Percentiles rank a stretch among this genome's conserved stretches.
phyloP scores from a whole-genome alignment of 2,113 vertebrate genomes.

The Electrona antarctica region DNA sequence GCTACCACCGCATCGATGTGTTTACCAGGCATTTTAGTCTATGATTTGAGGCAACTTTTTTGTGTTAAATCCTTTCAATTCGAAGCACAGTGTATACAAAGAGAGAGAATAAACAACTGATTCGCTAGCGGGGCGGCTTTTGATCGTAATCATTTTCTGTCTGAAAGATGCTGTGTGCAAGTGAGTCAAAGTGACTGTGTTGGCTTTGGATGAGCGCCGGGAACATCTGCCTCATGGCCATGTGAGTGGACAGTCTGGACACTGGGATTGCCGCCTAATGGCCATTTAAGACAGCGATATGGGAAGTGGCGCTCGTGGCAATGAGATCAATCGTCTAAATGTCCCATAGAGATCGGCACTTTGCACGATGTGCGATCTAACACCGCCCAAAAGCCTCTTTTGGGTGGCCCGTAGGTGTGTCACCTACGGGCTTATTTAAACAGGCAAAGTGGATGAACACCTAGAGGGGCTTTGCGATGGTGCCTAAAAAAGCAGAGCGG shows the following conservation, averaged over 20 bases:
- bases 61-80: not conserved
- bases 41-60: not conserved
- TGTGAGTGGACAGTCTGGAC: slow-evolving; percentile 15
- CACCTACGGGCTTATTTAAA: slow-evolving; percentile 52
- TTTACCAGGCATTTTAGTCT: not conserved
- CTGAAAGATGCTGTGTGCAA: not conserved
- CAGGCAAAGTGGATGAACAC: slow-evolving; percentile 33
- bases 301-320: not conserved
- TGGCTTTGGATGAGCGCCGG: slow-evolving; percentile 5
- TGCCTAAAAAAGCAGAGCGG: slow-evolving; percentile 36
- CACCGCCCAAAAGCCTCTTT: slow-evolving; percentile 25
- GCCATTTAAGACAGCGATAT: slow-evolving; percentile 7
- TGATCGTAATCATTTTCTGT: slow-evolving; percentile 5
- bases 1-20: not conserved
- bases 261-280: slow-evolving; percentile 8
- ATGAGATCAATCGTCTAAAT: slow-evolving; percentile 10
- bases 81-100: not conserved
- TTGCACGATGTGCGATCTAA: slow-evolving; percentile 28
- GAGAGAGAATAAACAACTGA: not conserved
- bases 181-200: slow-evolving; percentile 1
- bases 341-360: slow-evolving; percentile 26
- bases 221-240: slow-evolving; percentile 27
- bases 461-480: slow-evolving; percentile 41
- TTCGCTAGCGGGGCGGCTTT: not conserved
- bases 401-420: no score